A percentile compares a stretch with the other conserved stretches of the same genome.
These are phyloP conservation scores for Drosophila pseudoobscura DNA, from an alignment of 1,140 invertebrate species.

Conservation along the genomic window DNA sequence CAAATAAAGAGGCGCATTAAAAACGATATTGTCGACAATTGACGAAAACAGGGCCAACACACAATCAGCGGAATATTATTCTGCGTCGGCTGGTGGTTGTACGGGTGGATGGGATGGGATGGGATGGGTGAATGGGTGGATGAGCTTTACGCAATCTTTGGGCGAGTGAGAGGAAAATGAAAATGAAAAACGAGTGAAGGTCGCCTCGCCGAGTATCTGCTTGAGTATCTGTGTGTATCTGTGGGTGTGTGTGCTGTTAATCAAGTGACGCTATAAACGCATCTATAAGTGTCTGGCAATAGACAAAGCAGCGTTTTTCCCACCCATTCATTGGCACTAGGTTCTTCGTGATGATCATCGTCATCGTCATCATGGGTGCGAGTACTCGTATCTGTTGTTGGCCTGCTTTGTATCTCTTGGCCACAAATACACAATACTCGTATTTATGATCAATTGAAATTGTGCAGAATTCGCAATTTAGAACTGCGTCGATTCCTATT, in stretches of 20 bases:
- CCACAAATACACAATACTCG: conserved; percentile 35
- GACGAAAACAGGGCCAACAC: conserved; percentile 70
- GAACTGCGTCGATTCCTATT: conserved; percentile 17
- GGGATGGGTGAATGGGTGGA: no score
- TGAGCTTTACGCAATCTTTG: conserved; percentile 64
- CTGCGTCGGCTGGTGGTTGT: conserved; percentile 19
- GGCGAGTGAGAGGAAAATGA: conserved; percentile 39
- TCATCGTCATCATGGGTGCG: conserved; percentile 16
- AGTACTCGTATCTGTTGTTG: conserved; percentile 8
- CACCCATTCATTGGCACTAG: conserved; percentile 6
- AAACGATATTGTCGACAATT: conserved; percentile 80
- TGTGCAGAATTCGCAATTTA: conserved; percentile 40
- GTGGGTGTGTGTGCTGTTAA: conserved; percentile 29
- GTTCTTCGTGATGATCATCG: no score
- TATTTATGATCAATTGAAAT: conserved; percentile 36
- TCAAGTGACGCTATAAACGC: conserved; percentile 51
- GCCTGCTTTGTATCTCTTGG: conserved; percentile 29
- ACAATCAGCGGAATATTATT: conserved; percentile 6
- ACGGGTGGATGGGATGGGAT: no score
- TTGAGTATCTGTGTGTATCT: conserved; percentile 10
- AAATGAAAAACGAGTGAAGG: conserved; percentile 64
- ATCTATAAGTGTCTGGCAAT: conserved; percentile 19
- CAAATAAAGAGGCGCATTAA: conserved; percentile 67
- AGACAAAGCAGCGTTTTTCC: not conserved
- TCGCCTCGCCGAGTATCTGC: conserved; percentile 22